phyloP scores from a whole-genome alignment of 2,797 vertebrate species.

The Sebastes flavidus region DNA sequence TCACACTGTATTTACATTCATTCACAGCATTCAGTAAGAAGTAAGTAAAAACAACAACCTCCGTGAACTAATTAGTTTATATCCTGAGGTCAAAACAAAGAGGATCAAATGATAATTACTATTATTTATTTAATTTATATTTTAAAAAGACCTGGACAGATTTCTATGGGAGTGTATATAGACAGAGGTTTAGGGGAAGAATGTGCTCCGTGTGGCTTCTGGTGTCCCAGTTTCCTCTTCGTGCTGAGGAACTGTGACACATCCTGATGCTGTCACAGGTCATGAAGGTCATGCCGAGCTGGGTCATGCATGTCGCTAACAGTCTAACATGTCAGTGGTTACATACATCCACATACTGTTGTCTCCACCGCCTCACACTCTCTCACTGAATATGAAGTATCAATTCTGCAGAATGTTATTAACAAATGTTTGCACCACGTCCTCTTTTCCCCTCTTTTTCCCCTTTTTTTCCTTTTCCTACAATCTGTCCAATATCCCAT shows the following conservation, averaged over 20 bases:
- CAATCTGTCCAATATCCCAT: constrained; percentile 28
- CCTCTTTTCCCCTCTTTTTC: constrained; percentile 34
- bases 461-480: constrained; percentile 11
- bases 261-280: constrained; percentile 19
- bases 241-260: constrained; percentile 7
- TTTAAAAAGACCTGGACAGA: not conserved
- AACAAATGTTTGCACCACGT: constrained; percentile 71
- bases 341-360: constrained; percentile 24
- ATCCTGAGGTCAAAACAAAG: not conserved
- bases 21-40: not conserved
- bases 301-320: constrained; percentile 58
- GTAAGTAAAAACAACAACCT: not conserved
- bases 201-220: constrained; percentile 26
- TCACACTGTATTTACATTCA: not conserved
- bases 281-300: constrained; percentile 42
- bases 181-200: not conserved
- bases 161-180: not conserved
- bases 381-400: constrained; percentile 49
- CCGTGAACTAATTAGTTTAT: not conserved
- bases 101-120: not conserved
- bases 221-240: constrained; percentile 13
- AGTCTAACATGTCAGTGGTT: constrained; percentile 30
- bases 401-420: constrained; percentile 61
- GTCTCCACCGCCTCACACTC: constrained; percentile 12
- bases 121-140: not conserved